Evolutionary conservation across 2,888 invertebrate species (phyloP).

Genomic region (Allygus modestus): DNA sequence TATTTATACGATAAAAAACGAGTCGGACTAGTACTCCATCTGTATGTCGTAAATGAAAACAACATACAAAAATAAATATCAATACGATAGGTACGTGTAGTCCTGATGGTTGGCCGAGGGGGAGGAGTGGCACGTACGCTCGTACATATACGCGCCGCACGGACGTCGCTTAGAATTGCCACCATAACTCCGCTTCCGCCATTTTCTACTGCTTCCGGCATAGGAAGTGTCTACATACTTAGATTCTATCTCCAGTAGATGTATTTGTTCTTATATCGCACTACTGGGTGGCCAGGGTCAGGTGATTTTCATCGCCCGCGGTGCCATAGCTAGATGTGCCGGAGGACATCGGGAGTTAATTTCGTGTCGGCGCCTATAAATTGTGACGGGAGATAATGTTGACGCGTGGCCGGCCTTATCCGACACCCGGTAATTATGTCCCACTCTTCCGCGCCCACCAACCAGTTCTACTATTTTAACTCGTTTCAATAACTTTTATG

Average conservation of each 20-base stretch:
- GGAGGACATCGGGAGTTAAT: not conserved
- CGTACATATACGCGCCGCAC: not conserved
- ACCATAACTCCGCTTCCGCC: conserved; percentile 36
- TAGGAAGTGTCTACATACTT: conserved; percentile 19
- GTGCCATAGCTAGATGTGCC: not conserved
- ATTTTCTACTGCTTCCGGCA: conserved; percentile 33
- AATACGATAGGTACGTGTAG: not conserved
- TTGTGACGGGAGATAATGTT: conserved; percentile 16
- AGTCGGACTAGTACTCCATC: too few relatives aligned
- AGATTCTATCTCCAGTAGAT: conserved; percentile 3
- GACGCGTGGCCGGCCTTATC: not conserved
- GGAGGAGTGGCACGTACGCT: conserved; percentile 11
- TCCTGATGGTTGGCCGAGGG: not conserved
- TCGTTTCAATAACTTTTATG: too few relatives aligned
- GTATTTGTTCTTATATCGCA: not conserved
- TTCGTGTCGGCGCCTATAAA: conserved; percentile 6
- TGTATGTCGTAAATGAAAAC: too few relatives aligned
- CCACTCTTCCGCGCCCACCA: too few relatives aligned
- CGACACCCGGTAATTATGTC: too few relatives aligned
- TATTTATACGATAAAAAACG: too few relatives aligned
- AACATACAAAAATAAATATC: not conserved
- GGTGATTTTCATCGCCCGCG: not conserved
- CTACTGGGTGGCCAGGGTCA: not conserved
- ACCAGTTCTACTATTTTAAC: too few relatives aligned
- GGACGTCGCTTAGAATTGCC: conserved; percentile 10